These are phyloP conservation scores for Leptopilina clavipes DNA, from an alignment of 1,140 invertebrate genomes.

Conservation along the genomic window DNA sequence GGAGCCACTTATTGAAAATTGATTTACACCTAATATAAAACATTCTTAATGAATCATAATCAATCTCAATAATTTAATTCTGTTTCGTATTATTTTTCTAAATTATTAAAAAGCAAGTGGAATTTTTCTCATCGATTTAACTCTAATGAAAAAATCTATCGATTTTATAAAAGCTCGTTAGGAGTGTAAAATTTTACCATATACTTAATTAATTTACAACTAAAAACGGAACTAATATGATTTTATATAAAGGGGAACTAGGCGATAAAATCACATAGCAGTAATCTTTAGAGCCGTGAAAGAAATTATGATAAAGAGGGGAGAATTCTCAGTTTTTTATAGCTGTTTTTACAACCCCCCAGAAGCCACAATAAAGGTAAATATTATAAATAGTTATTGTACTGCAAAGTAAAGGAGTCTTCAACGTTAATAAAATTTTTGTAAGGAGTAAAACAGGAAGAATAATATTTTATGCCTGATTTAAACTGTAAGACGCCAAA, in stretches of 20 bases:
- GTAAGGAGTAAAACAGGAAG: not conserved
- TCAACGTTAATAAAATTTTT: not conserved
- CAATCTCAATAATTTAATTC: no score
- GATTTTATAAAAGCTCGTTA: no score
- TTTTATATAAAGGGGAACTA: not conserved
- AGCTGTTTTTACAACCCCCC: not conserved
- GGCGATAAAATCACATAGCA: not conserved
- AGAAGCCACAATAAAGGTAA: constrained; percentile 1
- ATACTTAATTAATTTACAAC: no score
- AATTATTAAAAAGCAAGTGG: no score
- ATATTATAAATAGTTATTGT: constrained; percentile 19
- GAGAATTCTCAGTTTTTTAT: not conserved
- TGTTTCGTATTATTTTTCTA: no score
- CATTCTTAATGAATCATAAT: no score
- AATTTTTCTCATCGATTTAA: no score
- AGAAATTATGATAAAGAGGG: not conserved
- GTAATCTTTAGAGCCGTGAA: not conserved
- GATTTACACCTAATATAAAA: no score
- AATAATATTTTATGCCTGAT: constrained; percentile 4
- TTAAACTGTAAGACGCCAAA: constrained; percentile 17
- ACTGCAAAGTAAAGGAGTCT: not conserved
- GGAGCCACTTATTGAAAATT: no score
- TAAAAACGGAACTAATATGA: not conserved
- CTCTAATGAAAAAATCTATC: no score
- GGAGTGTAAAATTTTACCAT: no score